Percentiles rank a stretch among this genome's conserved stretches.
phyloP scores from a whole-genome alignment of 2,888 invertebrate genomes.

The Eupithecia subfuscata region DNA sequence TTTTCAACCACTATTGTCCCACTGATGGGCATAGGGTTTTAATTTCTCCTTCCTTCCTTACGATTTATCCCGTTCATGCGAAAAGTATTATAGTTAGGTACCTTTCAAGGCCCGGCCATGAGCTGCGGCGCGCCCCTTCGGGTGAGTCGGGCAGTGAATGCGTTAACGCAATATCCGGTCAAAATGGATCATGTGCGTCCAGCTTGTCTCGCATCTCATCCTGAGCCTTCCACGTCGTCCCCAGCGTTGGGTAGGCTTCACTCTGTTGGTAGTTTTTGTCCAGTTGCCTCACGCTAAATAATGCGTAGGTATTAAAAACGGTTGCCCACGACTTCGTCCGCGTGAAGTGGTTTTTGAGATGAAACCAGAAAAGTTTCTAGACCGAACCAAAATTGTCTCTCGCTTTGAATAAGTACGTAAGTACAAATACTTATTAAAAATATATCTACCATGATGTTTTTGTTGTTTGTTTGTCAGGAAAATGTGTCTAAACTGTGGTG shows the following conservation, averaged over 20 bases:
- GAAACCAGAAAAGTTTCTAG: neutral
- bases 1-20: too few species aligned
- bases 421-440: neutral
- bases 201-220: neutral
- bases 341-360: neutral
- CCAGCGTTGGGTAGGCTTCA: neutral
- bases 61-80: too few species aligned
- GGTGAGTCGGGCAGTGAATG: too few species aligned
- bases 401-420: too few species aligned
- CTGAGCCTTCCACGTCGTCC: neutral
- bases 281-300: neutral
- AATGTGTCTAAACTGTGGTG: constrained; percentile 66
- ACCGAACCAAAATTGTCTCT: too few species aligned
- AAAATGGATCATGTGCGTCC: too few species aligned
- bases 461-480: constrained; percentile 53
- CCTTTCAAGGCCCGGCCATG: too few species aligned
- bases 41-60: too few species aligned
- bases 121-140: too few species aligned
- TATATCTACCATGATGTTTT: neutral
- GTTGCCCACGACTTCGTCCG: neutral
- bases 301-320: too few species aligned
- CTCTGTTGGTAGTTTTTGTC: neutral
- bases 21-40: too few species aligned
- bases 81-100: too few species aligned
- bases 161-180: neutral